phyloP scores from a whole-genome alignment of 2,797 vertebrate genomes.

The Eurystomus glaucurus region DNA sequence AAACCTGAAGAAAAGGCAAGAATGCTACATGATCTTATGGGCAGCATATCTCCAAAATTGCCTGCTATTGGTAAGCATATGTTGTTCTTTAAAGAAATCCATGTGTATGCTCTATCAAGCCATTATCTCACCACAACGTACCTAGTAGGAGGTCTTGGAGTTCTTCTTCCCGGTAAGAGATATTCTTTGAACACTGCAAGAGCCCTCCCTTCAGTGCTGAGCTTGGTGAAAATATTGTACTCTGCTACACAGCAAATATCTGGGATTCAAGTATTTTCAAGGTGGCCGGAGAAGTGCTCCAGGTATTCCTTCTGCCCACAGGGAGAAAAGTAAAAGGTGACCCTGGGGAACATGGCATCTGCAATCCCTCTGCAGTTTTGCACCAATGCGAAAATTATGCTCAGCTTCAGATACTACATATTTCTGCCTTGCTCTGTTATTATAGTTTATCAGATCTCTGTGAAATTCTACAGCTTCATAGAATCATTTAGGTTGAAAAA shows the following conservation, averaged over 20 bases:
- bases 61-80: neutral
- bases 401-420: fast-evolving
- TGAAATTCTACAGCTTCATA: neutral
- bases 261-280: neutral
- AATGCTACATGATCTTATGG: neutral
- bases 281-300: neutral
- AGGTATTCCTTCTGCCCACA: neutral
- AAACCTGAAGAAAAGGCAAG: neutral
- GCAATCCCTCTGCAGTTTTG: neutral
- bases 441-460: neutral
- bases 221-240: neutral
- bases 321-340: neutral
- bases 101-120: fast-evolving
- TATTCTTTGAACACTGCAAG: neutral
- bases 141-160: neutral
- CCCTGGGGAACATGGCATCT: neutral
- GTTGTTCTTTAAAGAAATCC: neutral
- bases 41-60: neutral
- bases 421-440: neutral
- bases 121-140: neutral
- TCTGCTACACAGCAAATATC: neutral
- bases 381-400: neutral
- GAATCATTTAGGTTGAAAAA: neutral
- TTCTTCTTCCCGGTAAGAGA: neutral
- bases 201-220: neutral